A percentile compares a stretch with the other conserved stretches of the same genome.
phyloP scores from a whole-genome alignment of 2,797 vertebrate genomes.

The Synanceia verrucosa region DNA sequence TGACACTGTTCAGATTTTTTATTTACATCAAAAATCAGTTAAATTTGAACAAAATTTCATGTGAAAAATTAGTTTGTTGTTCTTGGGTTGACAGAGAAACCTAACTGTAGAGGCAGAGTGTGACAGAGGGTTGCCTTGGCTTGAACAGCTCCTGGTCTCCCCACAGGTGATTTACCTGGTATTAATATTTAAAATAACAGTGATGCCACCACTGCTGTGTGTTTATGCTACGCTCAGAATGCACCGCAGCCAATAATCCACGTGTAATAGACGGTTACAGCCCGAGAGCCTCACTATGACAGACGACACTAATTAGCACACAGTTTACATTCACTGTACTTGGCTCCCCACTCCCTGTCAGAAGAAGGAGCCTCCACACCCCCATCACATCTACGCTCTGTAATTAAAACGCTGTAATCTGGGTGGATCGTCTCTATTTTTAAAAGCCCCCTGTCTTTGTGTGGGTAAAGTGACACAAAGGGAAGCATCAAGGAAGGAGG shows the following conservation, averaged over 20 bases:
- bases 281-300: conserved; percentile 25
- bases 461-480: conserved; percentile 74
- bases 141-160: background rate
- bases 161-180: conserved; percentile 7
- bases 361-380: conserved; percentile 54
- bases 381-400: conserved; percentile 72
- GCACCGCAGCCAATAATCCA: conserved; percentile 13
- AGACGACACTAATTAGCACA: conserved; percentile 69
- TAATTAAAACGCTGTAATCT: conserved; percentile 86
- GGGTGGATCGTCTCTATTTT: conserved; percentile 81
- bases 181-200: conserved; percentile 33
- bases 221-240: conserved; percentile 3
- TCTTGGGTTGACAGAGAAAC: too few species aligned
- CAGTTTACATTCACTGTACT: conserved; percentile 65
- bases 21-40: too few species aligned
- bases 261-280: conserved; percentile 47
- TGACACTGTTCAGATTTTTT: too few species aligned
- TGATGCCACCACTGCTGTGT: conserved; percentile 18
- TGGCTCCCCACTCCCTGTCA: conserved; percentile 63
- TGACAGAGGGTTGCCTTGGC: background rate
- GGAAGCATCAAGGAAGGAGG: conserved; percentile 41
- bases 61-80: too few species aligned
- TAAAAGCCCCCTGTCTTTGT: conserved; percentile 72
- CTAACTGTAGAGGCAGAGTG: background rate
- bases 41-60: too few species aligned